phyloP scores from a whole-genome alignment of 2,797 vertebrate genomes.

The Sebastiscus tertius region DNA sequence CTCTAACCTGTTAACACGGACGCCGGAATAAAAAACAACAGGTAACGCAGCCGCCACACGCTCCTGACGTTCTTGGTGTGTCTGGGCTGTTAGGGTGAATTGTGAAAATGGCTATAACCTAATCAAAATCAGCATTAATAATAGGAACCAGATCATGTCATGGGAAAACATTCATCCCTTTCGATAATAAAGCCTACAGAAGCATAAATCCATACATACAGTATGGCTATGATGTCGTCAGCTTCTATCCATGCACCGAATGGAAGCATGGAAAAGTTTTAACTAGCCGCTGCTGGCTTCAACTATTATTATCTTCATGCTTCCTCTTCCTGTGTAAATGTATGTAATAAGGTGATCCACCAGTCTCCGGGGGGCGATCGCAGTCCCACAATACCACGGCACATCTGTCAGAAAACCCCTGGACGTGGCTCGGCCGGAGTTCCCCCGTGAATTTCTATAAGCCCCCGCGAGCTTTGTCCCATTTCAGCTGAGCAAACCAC shows the following conservation, averaged over 20 bases:
- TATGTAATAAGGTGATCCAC: slow-evolving; percentile 55
- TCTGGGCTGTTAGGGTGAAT: neutral
- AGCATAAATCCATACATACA: slow-evolving; percentile 6
- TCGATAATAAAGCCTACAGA: neutral
- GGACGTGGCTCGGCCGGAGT: slow-evolving; percentile 2
- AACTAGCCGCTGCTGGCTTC: slow-evolving; percentile 24
- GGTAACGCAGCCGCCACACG: too few relatives aligned
- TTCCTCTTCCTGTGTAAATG: slow-evolving; percentile 42
- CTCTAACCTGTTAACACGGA: too few relatives aligned
- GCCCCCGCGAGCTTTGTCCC: slow-evolving; percentile 52
- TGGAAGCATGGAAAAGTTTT: neutral
- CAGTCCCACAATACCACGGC: slow-evolving; percentile 19
- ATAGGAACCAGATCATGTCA: neutral
- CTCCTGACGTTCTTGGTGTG: too few relatives aligned
- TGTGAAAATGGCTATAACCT: neutral
- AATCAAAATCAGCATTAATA: neutral
- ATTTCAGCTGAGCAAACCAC: slow-evolving; percentile 71
- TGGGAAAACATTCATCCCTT: neutral
- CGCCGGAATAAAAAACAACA: too few relatives aligned
- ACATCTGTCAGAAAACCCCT: slow-evolving; percentile 49
- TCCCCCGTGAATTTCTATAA: slow-evolving; percentile 59
- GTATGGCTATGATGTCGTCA: neutral
- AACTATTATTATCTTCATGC: slow-evolving; percentile 32
- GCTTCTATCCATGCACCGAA: neutral
- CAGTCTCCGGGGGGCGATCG: slow-evolving; percentile 17